Evolutionary conservation across 2,113 vertebrate species (phyloP).

Genomic region (Onychostruthus taczanowskii): DNA sequence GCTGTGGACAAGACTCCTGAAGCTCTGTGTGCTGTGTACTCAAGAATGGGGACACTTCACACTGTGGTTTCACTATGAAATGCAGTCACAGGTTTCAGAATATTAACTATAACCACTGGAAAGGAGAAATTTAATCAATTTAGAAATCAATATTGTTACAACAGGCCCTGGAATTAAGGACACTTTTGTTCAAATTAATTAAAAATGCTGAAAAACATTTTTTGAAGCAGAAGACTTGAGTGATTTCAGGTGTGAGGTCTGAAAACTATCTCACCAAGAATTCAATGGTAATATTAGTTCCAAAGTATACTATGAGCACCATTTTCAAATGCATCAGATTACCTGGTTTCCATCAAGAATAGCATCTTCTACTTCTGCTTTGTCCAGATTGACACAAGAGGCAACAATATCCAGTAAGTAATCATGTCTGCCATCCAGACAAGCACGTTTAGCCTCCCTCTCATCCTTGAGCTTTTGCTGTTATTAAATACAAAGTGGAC

Average conservation of each 20-base stretch:
- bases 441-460: constrained; percentile 85
- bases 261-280: neutral
- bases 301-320: neutral
- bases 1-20: neutral
- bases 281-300: neutral
- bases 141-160: neutral
- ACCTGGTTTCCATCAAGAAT: constrained; percentile 91
- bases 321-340: neutral
- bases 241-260: neutral
- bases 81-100: neutral
- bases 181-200: neutral
- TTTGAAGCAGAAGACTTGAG: neutral
- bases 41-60: neutral
- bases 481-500: neutral
- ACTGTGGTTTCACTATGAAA: neutral
- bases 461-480: constrained; percentile 95
- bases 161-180: neutral
- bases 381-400: constrained; percentile 83
- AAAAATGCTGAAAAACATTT: neutral
- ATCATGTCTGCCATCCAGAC: constrained; percentile 86
- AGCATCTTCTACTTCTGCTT: constrained; percentile 86
- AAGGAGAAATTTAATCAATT: neutral
- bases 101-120: neutral
- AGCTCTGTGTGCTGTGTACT: neutral
- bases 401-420: constrained; percentile 86